Percentiles rank a stretch among this genome's conserved stretches.
Conservation (phyloP, 2,888 invertebrate species). For the Corbicula japonica region DNA sequence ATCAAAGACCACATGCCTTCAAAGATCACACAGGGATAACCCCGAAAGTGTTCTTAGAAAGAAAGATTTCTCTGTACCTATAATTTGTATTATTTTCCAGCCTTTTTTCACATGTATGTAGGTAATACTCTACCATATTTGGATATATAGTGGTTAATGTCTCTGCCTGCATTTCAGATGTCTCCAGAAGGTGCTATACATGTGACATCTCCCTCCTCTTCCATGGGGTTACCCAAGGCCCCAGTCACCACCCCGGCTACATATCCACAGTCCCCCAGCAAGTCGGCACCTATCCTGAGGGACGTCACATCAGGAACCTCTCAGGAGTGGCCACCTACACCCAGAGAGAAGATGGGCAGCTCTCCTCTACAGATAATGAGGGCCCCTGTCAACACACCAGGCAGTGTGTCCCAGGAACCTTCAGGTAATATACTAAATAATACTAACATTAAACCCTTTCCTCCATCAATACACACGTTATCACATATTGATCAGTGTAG, state of each 20-base stretch:
- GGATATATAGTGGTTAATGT: no score
- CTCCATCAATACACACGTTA: no score
- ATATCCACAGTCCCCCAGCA: constrained; percentile 61
- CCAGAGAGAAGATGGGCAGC: constrained; percentile 41
- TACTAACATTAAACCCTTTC: no score
- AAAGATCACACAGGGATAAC: no score
- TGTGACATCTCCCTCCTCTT: constrained; percentile 71
- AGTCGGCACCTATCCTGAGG: constrained; percentile 58
- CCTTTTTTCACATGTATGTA: no score
- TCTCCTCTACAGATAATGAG: constrained; percentile 64
- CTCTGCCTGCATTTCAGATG: constrained; percentile 9
- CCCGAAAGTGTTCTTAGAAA: no score
- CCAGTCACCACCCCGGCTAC: constrained; percentile 76
- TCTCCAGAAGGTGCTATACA: constrained; percentile 47
- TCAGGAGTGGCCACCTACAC: constrained; percentile 50
- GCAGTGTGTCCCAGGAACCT: constrained; percentile 62
- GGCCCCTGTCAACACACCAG: constrained; percentile 72
- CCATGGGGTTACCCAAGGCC: constrained; percentile 74
- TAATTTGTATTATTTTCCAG: not conserved
- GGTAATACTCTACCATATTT: no score
- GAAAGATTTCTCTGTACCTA: no score
- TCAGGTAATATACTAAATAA: no score
- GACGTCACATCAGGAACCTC: constrained; percentile 46
- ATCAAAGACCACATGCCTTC: no score
- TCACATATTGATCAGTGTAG: no score